A percentile compares a stretch with the other conserved stretches of the same genome.
Conservation (phyloP, 2,113 vertebrate genomes). For the Pluvialis apricaria region DNA sequence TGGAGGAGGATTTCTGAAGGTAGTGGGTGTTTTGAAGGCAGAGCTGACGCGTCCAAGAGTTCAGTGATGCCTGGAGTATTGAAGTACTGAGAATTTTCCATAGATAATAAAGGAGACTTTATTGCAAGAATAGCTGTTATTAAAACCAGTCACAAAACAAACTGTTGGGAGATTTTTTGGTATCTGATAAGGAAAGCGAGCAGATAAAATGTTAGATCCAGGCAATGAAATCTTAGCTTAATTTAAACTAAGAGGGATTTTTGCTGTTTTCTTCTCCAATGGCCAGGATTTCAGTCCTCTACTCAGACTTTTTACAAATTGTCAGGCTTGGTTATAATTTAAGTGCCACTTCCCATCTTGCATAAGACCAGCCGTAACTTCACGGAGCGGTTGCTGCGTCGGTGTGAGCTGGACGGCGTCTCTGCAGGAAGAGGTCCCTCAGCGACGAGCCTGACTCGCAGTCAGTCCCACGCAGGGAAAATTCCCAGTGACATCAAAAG, state of each 20-base stretch:
- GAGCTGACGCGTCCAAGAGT: background rate
- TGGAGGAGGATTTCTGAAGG: background rate
- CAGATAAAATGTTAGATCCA: background rate
- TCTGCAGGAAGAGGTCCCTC: background rate
- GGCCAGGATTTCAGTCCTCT: background rate
- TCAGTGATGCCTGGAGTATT: background rate
- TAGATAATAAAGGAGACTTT: background rate
- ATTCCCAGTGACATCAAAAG: background rate
- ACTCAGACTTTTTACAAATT: fast-evolving
- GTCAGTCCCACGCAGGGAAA: background rate
- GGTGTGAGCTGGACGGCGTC: background rate
- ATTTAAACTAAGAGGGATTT: background rate
- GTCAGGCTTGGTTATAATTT: background rate
- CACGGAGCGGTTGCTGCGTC: background rate
- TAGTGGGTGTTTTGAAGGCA: background rate
- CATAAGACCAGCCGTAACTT: fast-evolving
- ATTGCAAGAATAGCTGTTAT: background rate
- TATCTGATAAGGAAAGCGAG: background rate
- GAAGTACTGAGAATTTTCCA: background rate
- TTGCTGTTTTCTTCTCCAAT: background rate
- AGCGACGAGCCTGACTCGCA: fast-evolving
- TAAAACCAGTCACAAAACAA: background rate
- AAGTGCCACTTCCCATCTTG: background rate
- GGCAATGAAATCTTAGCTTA: background rate
- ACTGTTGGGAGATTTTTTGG: background rate